Evolutionary conservation across 2,797 vertebrate species (phyloP).

Genomic region (Cichlasoma orientale): DNA sequence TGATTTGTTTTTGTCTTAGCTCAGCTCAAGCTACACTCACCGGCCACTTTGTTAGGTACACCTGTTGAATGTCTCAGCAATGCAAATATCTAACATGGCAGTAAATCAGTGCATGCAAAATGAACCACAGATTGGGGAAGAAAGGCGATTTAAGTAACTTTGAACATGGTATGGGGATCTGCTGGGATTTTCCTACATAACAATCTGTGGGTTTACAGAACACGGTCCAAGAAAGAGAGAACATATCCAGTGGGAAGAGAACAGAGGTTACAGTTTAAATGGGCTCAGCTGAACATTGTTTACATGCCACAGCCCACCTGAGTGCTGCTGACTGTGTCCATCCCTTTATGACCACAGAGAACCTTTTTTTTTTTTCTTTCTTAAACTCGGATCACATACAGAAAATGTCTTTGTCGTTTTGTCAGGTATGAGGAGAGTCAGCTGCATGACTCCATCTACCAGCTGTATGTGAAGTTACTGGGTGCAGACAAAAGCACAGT

Average conservation of each 20-base stretch:
- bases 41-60: too few species aligned
- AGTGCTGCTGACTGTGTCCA: not conserved
- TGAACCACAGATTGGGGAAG: too few species aligned
- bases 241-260: not conserved
- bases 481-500: conserved; percentile 77
- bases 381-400: not conserved
- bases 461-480: conserved; percentile 85
- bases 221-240: not conserved
- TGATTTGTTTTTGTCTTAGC: too few species aligned
- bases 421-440: conserved; percentile 88
- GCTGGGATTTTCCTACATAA: not conserved
- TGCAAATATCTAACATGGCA: not conserved
- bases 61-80: not conserved
- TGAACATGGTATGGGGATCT: not conserved
- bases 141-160: not conserved
- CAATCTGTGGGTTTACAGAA: not conserved
- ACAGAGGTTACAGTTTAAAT: too few species aligned
- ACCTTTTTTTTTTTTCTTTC: not conserved
- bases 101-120: not conserved
- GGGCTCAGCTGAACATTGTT: not conserved
- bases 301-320: not conserved
- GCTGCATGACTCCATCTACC: conserved; percentile 80
- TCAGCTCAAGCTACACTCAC: too few species aligned
- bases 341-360: not conserved
- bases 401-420: not conserved